Conservation (phyloP, 1,140 invertebrate species). For the Zaprionus davidi region DNA sequence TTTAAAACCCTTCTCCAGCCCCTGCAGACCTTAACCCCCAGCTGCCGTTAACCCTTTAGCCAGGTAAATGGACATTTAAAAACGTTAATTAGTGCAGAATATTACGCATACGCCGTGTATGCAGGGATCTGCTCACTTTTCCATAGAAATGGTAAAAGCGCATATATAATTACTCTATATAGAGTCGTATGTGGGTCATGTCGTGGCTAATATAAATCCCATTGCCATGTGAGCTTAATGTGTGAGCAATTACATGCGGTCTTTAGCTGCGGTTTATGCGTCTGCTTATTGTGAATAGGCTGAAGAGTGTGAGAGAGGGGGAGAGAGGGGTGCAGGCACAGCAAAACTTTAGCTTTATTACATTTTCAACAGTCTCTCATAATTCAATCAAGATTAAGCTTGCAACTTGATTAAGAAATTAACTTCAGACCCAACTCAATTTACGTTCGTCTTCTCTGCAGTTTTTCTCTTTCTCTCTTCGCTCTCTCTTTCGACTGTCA, state of each 20-base stretch:
- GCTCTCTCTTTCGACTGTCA: background rate
- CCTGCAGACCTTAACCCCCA: background rate
- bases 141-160: slow-evolving; percentile 39
- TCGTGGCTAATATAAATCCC: slow-evolving; percentile 1
- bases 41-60: slow-evolving; percentile 1
- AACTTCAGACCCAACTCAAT: background rate
- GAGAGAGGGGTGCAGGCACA: no score
- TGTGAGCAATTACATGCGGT: slow-evolving; percentile 26
- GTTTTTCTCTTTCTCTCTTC: background rate
- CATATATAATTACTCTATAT: slow-evolving; percentile 4
- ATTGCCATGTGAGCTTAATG: slow-evolving; percentile 29
- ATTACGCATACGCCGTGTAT: slow-evolving; percentile 42
- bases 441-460: background rate
- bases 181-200: slow-evolving; percentile 21
- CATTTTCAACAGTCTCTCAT: background rate
- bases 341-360: background rate
- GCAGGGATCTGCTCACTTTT: slow-evolving; percentile 16
- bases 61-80: slow-evolving; percentile 43
- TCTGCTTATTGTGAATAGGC: background rate
- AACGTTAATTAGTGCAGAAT: slow-evolving; percentile 64
- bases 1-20: slow-evolving; percentile 50
- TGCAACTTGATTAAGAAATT: background rate
- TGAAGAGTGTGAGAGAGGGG: no score
- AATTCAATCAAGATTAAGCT: background rate
- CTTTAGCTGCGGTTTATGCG: slow-evolving; percentile 22